Percentiles rank a stretch among this genome's conserved stretches.
Evolutionary conservation across 2,797 vertebrate species (phyloP).

Genomic region (Malacoctenus gilli): DNA sequence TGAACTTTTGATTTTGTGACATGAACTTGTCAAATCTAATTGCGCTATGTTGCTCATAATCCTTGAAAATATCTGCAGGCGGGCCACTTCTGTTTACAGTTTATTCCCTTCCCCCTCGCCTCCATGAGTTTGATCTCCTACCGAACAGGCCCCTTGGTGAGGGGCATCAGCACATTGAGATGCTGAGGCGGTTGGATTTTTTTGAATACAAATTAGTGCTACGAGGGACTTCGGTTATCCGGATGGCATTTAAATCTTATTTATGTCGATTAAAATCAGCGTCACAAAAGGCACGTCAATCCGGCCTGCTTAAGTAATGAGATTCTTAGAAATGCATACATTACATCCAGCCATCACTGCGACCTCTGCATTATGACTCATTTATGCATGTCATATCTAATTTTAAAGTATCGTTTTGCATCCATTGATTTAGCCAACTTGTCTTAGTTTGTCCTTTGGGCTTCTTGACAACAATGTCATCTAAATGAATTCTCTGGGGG

Average conservation of each 20-base stretch:
- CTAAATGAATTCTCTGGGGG: slow-evolving; percentile 39
- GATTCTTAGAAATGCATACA: slow-evolving; percentile 53
- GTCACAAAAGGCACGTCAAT: slow-evolving; percentile 39
- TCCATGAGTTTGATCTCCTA: background rate
- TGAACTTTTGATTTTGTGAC: slow-evolving; percentile 34
- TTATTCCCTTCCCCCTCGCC: background rate
- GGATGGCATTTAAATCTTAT: slow-evolving; percentile 60
- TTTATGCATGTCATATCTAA: slow-evolving; percentile 60
- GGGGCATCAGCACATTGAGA: slow-evolving; percentile 44
- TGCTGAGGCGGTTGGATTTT: slow-evolving; percentile 36
- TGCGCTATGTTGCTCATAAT: background rate
- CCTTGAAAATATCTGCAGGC: background rate
- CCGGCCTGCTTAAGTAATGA: slow-evolving; percentile 47
- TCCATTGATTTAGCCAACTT: slow-evolving; percentile 43
- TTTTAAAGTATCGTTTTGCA: slow-evolving; percentile 40
- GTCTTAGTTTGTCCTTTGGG: slow-evolving; percentile 48
- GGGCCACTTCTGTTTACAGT: background rate
- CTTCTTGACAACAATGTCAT: slow-evolving; percentile 48
- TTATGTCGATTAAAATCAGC: slow-evolving; percentile 53
- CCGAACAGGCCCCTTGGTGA: slow-evolving; percentile 13
- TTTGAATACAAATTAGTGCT: slow-evolving; percentile 48
- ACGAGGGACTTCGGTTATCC: slow-evolving; percentile 42
- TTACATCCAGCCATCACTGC: slow-evolving; percentile 34
- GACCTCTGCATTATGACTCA: slow-evolving; percentile 47
- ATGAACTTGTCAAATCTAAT: slow-evolving; percentile 42